Evolutionary conservation across 2,888 invertebrate species (phyloP), one percentile per base, ranked within the genome.

Genomic region (Mythimna impura): DNA sequence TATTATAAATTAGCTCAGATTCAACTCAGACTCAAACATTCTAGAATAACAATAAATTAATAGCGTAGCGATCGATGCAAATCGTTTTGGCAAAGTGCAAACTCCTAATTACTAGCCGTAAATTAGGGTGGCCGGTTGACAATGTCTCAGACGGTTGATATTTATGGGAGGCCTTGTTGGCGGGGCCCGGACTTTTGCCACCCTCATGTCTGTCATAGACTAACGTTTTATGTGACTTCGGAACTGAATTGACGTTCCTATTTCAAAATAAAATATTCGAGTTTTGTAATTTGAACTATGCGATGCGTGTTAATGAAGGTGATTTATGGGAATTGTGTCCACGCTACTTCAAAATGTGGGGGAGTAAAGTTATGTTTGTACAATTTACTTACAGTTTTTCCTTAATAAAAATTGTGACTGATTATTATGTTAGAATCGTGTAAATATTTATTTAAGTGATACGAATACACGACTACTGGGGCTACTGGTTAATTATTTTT

Each of bases 1-100:
- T 70, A 71, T 66, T 80, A 70, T 63, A 76, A 81, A 65, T 73
- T 73, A 78, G 60, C 43, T 61, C 52, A 65, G 65, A 76, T 69
- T 57, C 57, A 62, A 61, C 62, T 57, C 20, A 22, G 74, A 36
- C 58, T 71, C 50, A 65, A 66, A 73, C 52, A 72, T 74, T 72
- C 70, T 60, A 71, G 71, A 71, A 76, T 73, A 77, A 75, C 76
- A 82, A 82, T 81, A 86, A 80, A 86, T 86, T 85, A 84, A 81
- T 84, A 79, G 73, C 83, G 82, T 75, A 86, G 85, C 92, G 94
- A 95, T 94, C 95, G 95, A 95, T 95, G 94, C 94, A 95, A 95
- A 95, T 95, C 95, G 95, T 93, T 96, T 94, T 95, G 94, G 95
- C 95, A 96, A 94, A 95, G 95, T 96, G 96, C 96, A 95, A 96